These are phyloP conservation scores for Tangara arthus DNA, from an alignment of 2,797 vertebrate species.

Conservation along the genomic window DNA sequence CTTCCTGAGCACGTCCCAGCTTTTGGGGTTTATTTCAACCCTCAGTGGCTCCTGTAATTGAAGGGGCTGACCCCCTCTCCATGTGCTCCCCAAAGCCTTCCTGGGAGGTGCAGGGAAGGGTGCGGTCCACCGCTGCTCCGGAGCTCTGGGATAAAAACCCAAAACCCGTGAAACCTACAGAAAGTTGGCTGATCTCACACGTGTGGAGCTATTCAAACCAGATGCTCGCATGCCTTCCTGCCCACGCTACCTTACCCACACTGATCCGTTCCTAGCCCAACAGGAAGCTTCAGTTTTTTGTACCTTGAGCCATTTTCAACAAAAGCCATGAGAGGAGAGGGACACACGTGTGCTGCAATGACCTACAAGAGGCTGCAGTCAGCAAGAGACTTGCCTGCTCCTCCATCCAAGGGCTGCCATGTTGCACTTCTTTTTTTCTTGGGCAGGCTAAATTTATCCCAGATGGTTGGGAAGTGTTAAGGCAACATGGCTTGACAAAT, in stretches of 20 bases:
- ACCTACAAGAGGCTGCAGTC: not conserved
- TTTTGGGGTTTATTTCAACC: not conserved
- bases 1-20: not conserved
- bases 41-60: not conserved
- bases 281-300: slow-evolving; percentile 57
- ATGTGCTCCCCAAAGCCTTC: not conserved
- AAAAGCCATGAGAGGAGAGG: slow-evolving; percentile 16
- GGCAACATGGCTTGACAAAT: slow-evolving; percentile 10
- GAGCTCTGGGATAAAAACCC: slow-evolving; percentile 24
- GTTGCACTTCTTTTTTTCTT: not conserved
- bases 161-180: slow-evolving; percentile 12
- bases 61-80: not conserved
- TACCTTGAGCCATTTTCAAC: slow-evolving; percentile 67
- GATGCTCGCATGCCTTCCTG: slow-evolving; percentile 69
- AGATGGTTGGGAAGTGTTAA: slow-evolving; percentile 21
- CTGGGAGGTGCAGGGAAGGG: slow-evolving; percentile 36
- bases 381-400: not conserved
- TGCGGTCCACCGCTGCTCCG: slow-evolving; percentile 8
- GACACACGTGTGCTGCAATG: not conserved
- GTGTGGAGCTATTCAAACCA: slow-evolving; percentile 65
- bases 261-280: slow-evolving; percentile 30
- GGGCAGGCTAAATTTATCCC: slow-evolving; percentile 11
- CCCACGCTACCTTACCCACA: slow-evolving; percentile 68
- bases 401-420: not conserved
- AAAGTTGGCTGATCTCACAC: slow-evolving; percentile 46